Evolutionary conservation across 2,888 invertebrate genomes (phyloP).

Genomic region (Oscheius sp.): DNA sequence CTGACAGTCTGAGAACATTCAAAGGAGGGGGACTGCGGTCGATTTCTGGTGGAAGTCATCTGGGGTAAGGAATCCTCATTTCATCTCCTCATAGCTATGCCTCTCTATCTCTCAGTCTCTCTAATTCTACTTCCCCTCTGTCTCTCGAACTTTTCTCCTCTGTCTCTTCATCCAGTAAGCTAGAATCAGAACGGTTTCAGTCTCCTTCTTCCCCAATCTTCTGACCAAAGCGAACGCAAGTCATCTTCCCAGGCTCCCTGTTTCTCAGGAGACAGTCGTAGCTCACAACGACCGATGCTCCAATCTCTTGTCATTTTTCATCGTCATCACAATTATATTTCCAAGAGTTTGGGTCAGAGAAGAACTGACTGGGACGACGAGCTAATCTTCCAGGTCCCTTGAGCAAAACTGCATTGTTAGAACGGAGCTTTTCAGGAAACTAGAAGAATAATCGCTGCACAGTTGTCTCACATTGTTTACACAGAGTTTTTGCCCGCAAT

Average conservation of each 20-base stretch:
- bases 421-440: conserved; percentile 70
- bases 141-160: no score
- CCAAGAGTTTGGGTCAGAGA: conserved; percentile 52
- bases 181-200: no score
- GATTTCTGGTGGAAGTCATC: conserved; percentile 31
- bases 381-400: conserved; percentile 68
- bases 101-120: no score
- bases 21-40: conserved; percentile 64
- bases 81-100: no score
- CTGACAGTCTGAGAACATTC: conserved; percentile 62
- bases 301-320: conserved; percentile 69
- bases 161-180: no score
- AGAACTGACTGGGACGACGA: conserved; percentile 75
- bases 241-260: conserved; percentile 53
- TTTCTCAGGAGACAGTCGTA: conserved; percentile 56
- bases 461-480: conserved; percentile 78
- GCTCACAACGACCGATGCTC: conserved; percentile 69
- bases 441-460: conserved; percentile 74
- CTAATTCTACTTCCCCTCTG: no score
- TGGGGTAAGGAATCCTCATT: no score
- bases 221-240: conserved; percentile 79
- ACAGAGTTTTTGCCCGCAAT: conserved; percentile 81
- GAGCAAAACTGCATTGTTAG: background rate
- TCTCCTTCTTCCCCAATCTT: conserved; percentile 48
- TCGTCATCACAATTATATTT: conserved; percentile 72